phyloP scores from a whole-genome alignment of 2,888 invertebrate genomes.

The Scaptodrosophila latifasciaeformis region DNA sequence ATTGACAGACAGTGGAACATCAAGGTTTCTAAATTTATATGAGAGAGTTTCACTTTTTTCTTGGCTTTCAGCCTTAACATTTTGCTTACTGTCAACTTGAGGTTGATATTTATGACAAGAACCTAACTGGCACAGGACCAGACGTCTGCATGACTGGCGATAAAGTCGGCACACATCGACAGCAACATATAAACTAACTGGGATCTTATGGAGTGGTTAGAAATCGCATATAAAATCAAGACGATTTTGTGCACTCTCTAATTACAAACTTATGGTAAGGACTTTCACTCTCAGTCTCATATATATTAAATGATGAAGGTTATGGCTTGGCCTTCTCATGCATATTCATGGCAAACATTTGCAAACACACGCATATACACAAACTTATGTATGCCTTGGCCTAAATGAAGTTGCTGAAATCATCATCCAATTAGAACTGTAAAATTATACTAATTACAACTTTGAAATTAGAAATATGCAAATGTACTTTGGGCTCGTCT shows the following conservation, averaged over 20 bases:
- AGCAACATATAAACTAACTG: conserved; percentile 1
- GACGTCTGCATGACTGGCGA: conserved; percentile 25
- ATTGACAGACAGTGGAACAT: too few relatives aligned
- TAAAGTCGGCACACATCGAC: conserved; percentile 7
- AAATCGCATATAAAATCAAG: conserved; percentile 24
- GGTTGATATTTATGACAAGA: conserved; percentile 19
- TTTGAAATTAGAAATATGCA: conserved; percentile 68
- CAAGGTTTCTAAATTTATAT: too few relatives aligned
- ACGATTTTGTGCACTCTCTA: conserved; percentile 27
- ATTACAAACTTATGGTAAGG: conserved; percentile 57
- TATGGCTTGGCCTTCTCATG: conserved; percentile 41
- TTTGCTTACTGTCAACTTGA: conserved; percentile 5
- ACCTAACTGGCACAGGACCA: too few relatives aligned
- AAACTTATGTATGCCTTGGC: conserved; percentile 11
- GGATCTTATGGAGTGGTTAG: background rate
- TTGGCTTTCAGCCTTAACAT: conserved; percentile 13
- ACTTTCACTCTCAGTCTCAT: conserved; percentile 55
- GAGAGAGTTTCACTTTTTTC: too few relatives aligned
- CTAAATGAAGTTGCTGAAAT: conserved; percentile 58
- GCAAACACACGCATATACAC: conserved; percentile 30
- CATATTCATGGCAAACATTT: conserved; percentile 27
- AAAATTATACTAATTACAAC: conserved; percentile 67
- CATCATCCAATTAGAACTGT: conserved; percentile 67
- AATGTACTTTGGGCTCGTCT: conserved; percentile 30
- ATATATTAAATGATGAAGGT: conserved; percentile 45